Conservation (phyloP, 1,140 invertebrate species). For the Diabrotica undecimpunctata region DNA sequence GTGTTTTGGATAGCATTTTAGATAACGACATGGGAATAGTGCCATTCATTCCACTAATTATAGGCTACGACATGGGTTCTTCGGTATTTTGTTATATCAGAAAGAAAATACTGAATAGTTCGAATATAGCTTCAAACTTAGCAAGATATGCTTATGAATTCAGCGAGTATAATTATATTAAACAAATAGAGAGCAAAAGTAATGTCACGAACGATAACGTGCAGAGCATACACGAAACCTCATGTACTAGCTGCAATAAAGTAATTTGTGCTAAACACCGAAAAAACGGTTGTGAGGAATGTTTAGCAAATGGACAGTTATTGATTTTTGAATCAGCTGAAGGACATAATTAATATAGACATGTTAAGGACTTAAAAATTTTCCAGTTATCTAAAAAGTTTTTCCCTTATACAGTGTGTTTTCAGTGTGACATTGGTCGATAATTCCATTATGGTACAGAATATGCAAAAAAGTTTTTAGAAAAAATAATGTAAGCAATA, state of each 20-base stretch:
- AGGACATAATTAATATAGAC: too few species aligned
- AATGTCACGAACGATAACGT: not conserved
- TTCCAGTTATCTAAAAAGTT: too few species aligned
- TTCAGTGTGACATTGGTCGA: too few species aligned
- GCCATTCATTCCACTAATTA: conserved; percentile 3
- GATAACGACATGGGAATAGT: conserved; percentile 5
- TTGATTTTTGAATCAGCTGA: not conserved
- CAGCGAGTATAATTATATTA: conserved; percentile 7
- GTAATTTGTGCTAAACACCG: conserved; percentile 12
- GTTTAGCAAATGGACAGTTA: conserved; percentile 6
- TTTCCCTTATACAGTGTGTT: too few species aligned
- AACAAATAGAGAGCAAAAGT: not conserved
- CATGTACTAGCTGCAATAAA: conserved; percentile 10
- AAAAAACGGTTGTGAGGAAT: conserved; percentile 9
- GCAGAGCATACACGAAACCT: not conserved
- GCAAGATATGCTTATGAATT: not conserved
- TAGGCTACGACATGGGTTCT: conserved; percentile 14
- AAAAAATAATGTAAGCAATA: too few species aligned
- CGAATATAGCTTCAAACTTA: not conserved
- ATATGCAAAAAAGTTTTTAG: too few species aligned
- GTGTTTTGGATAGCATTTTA: not conserved
- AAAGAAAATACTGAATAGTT: not conserved
- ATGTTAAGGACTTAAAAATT: too few species aligned
- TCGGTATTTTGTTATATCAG: not conserved
- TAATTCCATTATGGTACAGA: too few species aligned